phyloP scores from a whole-genome alignment of 1,140 invertebrate genomes.

The Drosophila littoralis region DNA sequence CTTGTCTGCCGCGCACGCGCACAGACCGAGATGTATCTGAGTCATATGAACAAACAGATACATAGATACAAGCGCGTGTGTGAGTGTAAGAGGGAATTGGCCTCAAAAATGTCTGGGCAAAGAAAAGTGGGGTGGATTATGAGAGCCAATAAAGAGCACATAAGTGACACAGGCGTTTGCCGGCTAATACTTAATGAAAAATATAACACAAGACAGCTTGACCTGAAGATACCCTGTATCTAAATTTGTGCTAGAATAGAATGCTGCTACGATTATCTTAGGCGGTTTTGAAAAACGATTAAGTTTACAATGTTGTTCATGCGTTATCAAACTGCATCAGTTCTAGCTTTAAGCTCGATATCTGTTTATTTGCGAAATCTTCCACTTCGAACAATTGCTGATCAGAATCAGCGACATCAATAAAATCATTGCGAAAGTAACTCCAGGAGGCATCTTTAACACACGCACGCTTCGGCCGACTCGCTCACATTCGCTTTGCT shows the following conservation, averaged over 20 bases:
- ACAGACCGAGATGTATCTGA: slow-evolving; percentile 46
- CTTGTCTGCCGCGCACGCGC: slow-evolving; percentile 67
- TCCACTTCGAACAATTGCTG: slow-evolving; percentile 20
- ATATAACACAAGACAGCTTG: not conserved
- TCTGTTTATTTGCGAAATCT: not conserved
- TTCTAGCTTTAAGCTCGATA: not conserved
- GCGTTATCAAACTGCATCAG: not conserved
- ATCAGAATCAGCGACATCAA: slow-evolving; percentile 60
- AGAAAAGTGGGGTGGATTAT: slow-evolving; percentile 29
- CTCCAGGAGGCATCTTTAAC: slow-evolving; percentile 57
- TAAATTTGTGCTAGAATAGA: too few species aligned
- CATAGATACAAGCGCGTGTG: slow-evolving; percentile 9
- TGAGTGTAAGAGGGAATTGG: slow-evolving; percentile 63
- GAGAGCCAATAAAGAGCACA: not conserved
- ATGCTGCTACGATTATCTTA: too few species aligned
- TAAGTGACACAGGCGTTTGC: not conserved
- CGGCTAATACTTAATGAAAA: not conserved
- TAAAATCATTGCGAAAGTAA: slow-evolving; percentile 72
- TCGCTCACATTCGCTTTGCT: slow-evolving; percentile 27
- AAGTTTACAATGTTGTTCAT: too few species aligned
- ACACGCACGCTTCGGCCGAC: slow-evolving; percentile 32
- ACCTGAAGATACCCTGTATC: not conserved
- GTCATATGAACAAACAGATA: slow-evolving; percentile 18
- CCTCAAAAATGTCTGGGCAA: slow-evolving; percentile 43
- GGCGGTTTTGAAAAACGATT: too few species aligned